A percentile compares a stretch with the other conserved stretches of the same genome.
phyloP scores from a whole-genome alignment of 2,797 vertebrate species.

The Platyrinchus mystaceus region DNA sequence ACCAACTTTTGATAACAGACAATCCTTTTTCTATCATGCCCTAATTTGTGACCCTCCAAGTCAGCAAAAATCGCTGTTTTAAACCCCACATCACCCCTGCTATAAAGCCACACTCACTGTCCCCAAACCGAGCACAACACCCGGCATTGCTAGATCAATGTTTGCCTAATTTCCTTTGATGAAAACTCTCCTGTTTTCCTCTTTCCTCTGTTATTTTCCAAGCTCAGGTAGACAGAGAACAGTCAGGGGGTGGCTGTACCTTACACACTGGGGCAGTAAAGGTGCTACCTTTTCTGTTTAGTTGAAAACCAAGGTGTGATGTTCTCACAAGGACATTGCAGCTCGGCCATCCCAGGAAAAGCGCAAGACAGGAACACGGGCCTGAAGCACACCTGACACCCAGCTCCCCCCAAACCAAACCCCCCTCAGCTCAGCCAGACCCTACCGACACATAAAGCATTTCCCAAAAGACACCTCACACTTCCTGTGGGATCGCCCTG shows the following conservation, averaged over 20 bases:
- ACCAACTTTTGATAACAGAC: neutral
- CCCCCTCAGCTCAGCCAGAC: neutral
- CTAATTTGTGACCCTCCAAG: neutral
- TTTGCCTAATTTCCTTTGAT: neutral
- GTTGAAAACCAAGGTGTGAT: neutral
- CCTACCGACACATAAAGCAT: neutral
- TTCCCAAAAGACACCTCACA: neutral
- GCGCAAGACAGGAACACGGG: rapidly evolving
- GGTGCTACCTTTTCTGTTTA: rapidly evolving
- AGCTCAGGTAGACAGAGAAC: neutral
- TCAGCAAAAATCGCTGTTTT: neutral
- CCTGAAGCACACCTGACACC: rapidly evolving
- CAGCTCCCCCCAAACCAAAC: neutral
- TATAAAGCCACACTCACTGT: rapidly evolving
- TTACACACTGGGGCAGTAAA: neutral
- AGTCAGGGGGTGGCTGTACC: neutral
- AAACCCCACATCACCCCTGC: neutral
- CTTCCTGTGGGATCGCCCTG: neutral
- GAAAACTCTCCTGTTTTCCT: neutral
- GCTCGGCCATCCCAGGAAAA: neutral
- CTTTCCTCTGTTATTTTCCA: neutral
- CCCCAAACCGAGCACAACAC: neutral
- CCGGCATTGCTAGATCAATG: rapidly evolving
- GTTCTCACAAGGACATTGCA: neutral
- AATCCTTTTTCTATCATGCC: neutral